These are phyloP conservation scores for Automeris io DNA, from an alignment of 2,888 invertebrate species.

Conservation along the genomic window DNA sequence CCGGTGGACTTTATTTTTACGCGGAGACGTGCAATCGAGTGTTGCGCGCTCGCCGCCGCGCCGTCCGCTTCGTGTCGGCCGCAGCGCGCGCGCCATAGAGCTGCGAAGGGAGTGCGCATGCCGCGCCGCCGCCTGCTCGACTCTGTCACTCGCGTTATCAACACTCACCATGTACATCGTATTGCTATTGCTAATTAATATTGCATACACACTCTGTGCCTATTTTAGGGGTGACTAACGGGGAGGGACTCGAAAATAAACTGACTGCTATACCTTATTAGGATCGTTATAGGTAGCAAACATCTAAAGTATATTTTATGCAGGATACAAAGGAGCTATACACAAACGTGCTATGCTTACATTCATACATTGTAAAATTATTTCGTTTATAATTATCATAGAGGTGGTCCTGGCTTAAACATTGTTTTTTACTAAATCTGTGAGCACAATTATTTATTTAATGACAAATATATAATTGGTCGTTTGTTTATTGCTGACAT, in stretches of 20 bases:
- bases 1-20: conserved; percentile 74
- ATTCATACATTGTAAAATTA: neutral
- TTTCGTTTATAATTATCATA: no score
- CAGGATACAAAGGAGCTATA: conserved; percentile 1
- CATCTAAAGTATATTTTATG: conserved; percentile 16
- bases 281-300: conserved; percentile 35
- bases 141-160: conserved; percentile 55
- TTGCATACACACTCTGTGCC: conserved; percentile 54
- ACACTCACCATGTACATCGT: conserved; percentile 53
- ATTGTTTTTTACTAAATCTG: no score
- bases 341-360: neutral
- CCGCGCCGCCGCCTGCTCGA: conserved; percentile 36
- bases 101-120: conserved; percentile 56
- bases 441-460: no score
- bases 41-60: conserved; percentile 59
- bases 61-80: no score
- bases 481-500: no score
- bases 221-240: conserved; percentile 64
- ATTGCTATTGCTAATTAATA: conserved; percentile 62
- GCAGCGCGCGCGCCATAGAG: conserved; percentile 40
- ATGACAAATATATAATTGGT: no score
- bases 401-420: no score
- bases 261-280: conserved; percentile 44
- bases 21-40: conserved; percentile 69
- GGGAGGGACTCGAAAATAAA: conserved; percentile 51